Evolutionary conservation across 1,140 invertebrate genomes (phyloP).

Genomic region (Asbolus verrucosus): DNA sequence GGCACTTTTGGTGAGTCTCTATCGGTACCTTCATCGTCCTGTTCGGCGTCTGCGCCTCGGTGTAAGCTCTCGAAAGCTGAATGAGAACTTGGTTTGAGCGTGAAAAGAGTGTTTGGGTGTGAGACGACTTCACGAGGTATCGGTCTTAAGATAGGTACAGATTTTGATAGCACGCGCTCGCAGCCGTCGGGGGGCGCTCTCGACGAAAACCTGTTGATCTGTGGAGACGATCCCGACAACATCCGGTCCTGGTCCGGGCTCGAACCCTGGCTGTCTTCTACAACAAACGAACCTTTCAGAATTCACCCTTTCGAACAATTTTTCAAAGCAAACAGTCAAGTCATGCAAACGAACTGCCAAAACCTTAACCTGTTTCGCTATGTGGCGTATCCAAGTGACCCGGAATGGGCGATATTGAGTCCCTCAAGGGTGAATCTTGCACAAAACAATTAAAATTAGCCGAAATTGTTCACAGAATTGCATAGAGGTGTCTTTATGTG

Average conservation of each 20-base stretch:
- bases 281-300: background rate
- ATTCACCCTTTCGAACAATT: too few relatives aligned
- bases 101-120: slow-evolving; percentile 68
- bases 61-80: slow-evolving; percentile 84
- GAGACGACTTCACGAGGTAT: slow-evolving; percentile 16
- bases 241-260: slow-evolving; percentile 69
- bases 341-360: slow-evolving; percentile 38
- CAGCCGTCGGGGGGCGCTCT: slow-evolving; percentile 88
- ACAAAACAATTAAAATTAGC: slow-evolving; percentile 37
- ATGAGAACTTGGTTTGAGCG: slow-evolving; percentile 80
- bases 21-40: slow-evolving; percentile 60
- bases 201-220: slow-evolving; percentile 77
- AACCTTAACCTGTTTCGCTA: slow-evolving; percentile 42
- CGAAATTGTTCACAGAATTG: too few relatives aligned
- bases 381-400: slow-evolving; percentile 66
- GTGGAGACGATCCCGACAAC: slow-evolving; percentile 77
- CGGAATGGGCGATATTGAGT: slow-evolving; percentile 71
- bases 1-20: slow-evolving; percentile 59
- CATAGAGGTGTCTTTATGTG: too few relatives aligned
- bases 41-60: slow-evolving; percentile 62
- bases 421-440: slow-evolving; percentile 70
- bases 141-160: slow-evolving; percentile 63
- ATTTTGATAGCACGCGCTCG: slow-evolving; percentile 81
- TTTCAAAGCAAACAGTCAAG: too few relatives aligned
- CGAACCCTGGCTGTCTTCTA: slow-evolving; percentile 69